Evolutionary conservation across 2,113 vertebrate genomes (phyloP), one percentile per base, ranked within the genome.

Genomic region (Saguinus imperator): DNA sequence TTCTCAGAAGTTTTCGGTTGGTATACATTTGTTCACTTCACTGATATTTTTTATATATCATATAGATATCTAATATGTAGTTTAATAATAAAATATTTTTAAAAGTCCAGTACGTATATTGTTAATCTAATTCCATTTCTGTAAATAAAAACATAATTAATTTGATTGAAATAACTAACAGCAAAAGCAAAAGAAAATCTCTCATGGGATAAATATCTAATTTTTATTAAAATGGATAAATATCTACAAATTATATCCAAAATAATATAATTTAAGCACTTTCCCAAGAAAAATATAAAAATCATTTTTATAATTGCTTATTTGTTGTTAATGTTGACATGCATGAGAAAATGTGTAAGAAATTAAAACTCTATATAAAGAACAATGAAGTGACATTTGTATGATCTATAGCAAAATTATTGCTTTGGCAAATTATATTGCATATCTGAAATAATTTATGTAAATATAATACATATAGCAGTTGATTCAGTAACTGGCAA

Each of bases 371-470:
- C 29, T 84, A 43, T 85, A 45, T 77, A 82, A 76, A 52, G 37
- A 91, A 72, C 23, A 66, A n/a, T 85, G 32, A 89, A 72, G n/a
- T 87, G 37, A 66, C 2, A 57, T 9, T 70, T 92, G 32, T 86
- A 77, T 66, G 72, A 89, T 43, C n/a, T 75, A 64, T 7, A 79
- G 45, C 16, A 57, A 91, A 83, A 95, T 48, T 32, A 7, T 82
- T 82, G 40, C 20, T 80, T 93, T 94, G 88, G 11, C 8, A 97
- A 85, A 77, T 93, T 80, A 68, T 45, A 43, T 57, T 66, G 20
- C 40, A 2, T 72, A 64, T 86, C 37, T 75, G 68, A 90, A 93
- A 37, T 45, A 37, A 35, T 57, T 80, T 87, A n/a, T 86, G 3
- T 79, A 81, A 93, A 66, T 57, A 66, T 4, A 57, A 6, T 64